Evolutionary conservation across 2,888 invertebrate species (phyloP), one percentile per base, ranked within the genome.

Genomic region (Bombylius major): DNA sequence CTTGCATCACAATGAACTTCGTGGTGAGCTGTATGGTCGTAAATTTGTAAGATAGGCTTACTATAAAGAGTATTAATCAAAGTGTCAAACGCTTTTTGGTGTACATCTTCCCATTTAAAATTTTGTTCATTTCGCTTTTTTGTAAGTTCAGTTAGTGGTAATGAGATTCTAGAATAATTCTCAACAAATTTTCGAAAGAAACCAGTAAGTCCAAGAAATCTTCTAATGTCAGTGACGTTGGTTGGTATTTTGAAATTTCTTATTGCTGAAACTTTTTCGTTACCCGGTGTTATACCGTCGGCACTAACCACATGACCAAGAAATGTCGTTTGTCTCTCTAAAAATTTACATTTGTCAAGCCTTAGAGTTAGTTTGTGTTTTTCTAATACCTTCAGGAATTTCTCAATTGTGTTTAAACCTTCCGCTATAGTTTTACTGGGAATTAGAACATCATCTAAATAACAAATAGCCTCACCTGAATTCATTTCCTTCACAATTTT

Each of bases 151-250:
- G 58, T 65, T 42, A 65, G 14, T 23, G 65, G 65, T 55, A 59
- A 58, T 1, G 62, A 55, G 12, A 62, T 60, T 5, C 51, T 45
- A 33, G 64, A 58, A 56, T 60, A 46, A 59, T 48, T 46, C 5
- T 23, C 59, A 14, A 67, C 58, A 49, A 63, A 68, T 56, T 65
- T 64, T 23, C 65, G 54, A 51, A 66, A 66, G 49, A 62, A 67
- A 2, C 60, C 57, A 4, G 65, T 63, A n/a, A 67, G 48, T 44
- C 65, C 65, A 54, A 66, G 54, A 48, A 65, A 62, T 55, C 64
- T 64, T 36, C 63, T 50, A 11, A 66, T 59, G 51, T 63, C 58
- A 23, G 62, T 61, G 0, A 62, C 57, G 54, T 58, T 62, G 6
- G 14, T 59, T 32, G 65, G 64, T 11, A 34, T 42, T 4, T 60